A percentile compares a stretch with the other conserved stretches of the same genome.
Conservation (phyloP, 2,888 invertebrate species). For the Resseliella maxima region DNA sequence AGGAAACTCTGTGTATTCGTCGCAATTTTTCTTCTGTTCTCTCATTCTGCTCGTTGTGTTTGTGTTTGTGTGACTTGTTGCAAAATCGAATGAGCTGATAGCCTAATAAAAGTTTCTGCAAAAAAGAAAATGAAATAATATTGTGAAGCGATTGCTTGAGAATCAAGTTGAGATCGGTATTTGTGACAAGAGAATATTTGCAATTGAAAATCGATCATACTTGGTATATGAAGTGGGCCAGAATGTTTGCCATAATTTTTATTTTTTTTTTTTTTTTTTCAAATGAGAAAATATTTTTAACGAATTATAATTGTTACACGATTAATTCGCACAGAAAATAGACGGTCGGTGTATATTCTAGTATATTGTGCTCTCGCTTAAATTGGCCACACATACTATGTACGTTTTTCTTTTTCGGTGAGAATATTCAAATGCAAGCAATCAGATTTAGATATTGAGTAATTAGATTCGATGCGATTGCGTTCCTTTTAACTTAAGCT, state of each 20-base stretch:
- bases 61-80: constrained; percentile 44
- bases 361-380: not conserved
- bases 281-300: not conserved
- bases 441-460: not conserved
- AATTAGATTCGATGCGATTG: not conserved
- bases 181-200: not conserved
- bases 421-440: not conserved
- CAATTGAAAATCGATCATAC: not conserved
- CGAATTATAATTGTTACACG: not conserved
- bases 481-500: not conserved
- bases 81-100: not conserved
- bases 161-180: too few species aligned
- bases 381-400: not conserved
- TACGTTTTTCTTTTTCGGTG: not conserved
- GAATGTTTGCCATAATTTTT: not conserved
- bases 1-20: constrained; percentile 34
- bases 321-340: not conserved
- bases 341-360: not conserved
- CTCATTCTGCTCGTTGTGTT: not conserved
- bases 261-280: not conserved
- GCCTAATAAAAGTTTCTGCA: not conserved
- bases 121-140: not conserved
- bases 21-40: not conserved
- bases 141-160: not conserved
- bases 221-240: not conserved